Evolutionary conservation across 2,797 vertebrate genomes (phyloP), one percentile per base, ranked within the genome.

Genomic region (Lacerta agilis): DNA sequence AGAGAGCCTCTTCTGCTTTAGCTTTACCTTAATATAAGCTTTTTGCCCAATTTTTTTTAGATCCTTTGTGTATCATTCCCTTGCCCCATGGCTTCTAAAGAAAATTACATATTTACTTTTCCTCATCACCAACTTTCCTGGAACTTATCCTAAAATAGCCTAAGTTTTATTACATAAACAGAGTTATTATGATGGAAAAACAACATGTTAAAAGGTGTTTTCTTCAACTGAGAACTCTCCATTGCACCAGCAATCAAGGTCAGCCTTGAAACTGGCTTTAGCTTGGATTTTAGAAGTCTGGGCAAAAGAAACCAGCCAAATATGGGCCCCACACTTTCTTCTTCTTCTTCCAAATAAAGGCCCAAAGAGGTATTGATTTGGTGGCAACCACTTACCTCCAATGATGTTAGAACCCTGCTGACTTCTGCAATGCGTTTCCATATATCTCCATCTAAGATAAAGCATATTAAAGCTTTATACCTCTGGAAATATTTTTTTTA

Each of bases 381-480:
- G 36, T 76, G 86, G 43, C 29, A 82, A 45, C 79, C 55, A 66
- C 71, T 82, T 87, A 87, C 79, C 79, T 76, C 86, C 71, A 82
- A 64, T 13, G 79, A 66, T 66, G 71, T 45, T 45, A 87, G 58
- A 66, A 76, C 7, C 61, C 29, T 76, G 25, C 29, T 87, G 71
- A 82, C 71, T 87, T 76, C 79, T 76, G 38, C 58, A 82, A 49
- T 82, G 38, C 5, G 38, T 87, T 87, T 82, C 71, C 29, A 87
- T 45, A 81, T 23, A 87, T 76, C 71, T 75, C 86, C 86, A 82
- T 87, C 79, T 87, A 87, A 75, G 79, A 82, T 87, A 87, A 73
- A 45, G 36, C 49, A 82, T 82, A 87, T 87, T 75, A 66, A 76
- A 87, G 86, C 72, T 87, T 87, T 82, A 87, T 87, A 87, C 27